Evolutionary conservation across 2,888 invertebrate species (phyloP).

Genomic region (Gastracanthus pulcherrimus): DNA sequence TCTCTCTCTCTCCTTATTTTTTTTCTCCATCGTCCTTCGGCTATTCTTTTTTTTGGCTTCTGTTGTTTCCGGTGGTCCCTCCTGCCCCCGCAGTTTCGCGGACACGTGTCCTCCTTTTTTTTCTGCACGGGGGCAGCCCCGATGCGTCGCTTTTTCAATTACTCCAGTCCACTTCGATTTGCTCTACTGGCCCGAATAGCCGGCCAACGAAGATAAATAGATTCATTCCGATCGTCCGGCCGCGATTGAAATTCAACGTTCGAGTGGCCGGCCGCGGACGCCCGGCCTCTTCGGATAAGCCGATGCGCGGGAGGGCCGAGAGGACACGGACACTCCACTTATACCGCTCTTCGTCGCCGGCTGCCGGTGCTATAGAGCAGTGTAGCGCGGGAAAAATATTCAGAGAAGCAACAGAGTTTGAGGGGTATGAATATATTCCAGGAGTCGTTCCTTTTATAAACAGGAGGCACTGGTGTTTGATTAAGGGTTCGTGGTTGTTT

Average conservation of each 20-base stretch:
- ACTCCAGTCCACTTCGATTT: background rate
- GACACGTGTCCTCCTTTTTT: background rate
- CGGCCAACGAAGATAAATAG: constrained; percentile 43
- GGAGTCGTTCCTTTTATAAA: too few relatives aligned
- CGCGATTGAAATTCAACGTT: constrained; percentile 38
- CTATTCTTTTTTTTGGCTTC: background rate
- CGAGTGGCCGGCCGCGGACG: constrained; percentile 4
- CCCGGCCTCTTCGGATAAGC: background rate
- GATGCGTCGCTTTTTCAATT: constrained; percentile 24
- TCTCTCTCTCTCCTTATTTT: background rate
- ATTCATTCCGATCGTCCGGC: constrained; percentile 31
- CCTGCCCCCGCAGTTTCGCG: background rate
- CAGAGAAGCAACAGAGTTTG: background rate
- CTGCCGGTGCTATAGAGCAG: too few relatives aligned
- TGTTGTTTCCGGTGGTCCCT: too few relatives aligned
- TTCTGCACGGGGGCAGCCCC: background rate
- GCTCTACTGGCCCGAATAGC: background rate
- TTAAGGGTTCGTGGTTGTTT: too few relatives aligned
- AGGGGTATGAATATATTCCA: background rate
- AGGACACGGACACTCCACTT: background rate
- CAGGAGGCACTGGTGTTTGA: too few relatives aligned
- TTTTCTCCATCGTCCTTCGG: background rate
- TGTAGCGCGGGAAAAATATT: background rate
- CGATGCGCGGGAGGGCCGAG: background rate
- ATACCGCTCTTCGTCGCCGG: background rate